These are phyloP conservation scores for Dermolepida albohirtum DNA, from an alignment of 2,888 invertebrate genomes.

Conservation along the genomic window DNA sequence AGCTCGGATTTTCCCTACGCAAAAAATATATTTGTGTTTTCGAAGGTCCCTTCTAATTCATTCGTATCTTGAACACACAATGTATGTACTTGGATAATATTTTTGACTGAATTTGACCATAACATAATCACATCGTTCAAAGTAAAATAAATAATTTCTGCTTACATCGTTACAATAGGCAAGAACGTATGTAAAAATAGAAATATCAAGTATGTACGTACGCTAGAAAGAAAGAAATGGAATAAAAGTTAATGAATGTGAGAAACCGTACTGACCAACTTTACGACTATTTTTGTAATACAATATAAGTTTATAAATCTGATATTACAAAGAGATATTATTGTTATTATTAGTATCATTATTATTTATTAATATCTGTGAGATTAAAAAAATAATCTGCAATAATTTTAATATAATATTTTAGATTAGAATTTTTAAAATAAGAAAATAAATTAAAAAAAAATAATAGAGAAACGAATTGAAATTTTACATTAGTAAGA, in stretches of 20 bases:
- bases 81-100: background rate
- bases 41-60: too few species aligned
- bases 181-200: background rate
- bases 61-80: too few species aligned
- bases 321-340: background rate
- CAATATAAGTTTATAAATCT: constrained; percentile 1
- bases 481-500: constrained; percentile 16
- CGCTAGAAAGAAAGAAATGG: too few species aligned
- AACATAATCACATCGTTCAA: constrained; percentile 24
- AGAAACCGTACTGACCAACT: constrained; percentile 42
- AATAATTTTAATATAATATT: constrained; percentile 23
- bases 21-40: too few species aligned
- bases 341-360: background rate
- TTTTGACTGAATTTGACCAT: constrained; percentile 32
- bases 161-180: constrained; percentile 1
- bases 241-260: background rate
- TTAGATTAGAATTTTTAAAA: constrained; percentile 11
- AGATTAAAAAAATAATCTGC: constrained; percentile 9
- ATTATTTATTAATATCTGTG: background rate
- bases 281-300: constrained; percentile 42
- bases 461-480: background rate
- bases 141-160: constrained; percentile 3
- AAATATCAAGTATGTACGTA: too few species aligned
- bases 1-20: too few species aligned
- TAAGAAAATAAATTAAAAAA: background rate